Percentiles rank a stretch among this genome's conserved stretches.
phyloP scores from a whole-genome alignment of 2,113 vertebrate species.

The Hypanus sabinus region DNA sequence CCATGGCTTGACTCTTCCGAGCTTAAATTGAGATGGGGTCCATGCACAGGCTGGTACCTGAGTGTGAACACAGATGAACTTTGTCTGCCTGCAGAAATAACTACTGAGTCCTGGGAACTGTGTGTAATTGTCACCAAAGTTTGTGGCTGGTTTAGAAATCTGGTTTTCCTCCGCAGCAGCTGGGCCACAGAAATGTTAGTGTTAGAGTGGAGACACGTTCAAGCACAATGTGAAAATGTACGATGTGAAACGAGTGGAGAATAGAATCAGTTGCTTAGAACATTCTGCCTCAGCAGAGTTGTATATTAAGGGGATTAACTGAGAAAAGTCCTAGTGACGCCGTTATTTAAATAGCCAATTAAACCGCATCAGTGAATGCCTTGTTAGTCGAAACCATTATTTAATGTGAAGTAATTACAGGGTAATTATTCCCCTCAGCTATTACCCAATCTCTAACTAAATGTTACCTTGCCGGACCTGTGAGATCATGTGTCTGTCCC shows the following conservation, averaged over 20 bases:
- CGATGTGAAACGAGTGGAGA: background rate
- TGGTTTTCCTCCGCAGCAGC: background rate
- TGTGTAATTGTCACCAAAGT: background rate
- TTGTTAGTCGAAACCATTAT: conserved; percentile 29
- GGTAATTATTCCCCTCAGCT: conserved; percentile 32
- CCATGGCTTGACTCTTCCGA: background rate
- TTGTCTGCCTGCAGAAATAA: background rate
- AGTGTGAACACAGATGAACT: background rate
- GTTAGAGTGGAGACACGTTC: background rate
- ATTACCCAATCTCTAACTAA: conserved; percentile 3
- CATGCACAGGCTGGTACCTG: background rate
- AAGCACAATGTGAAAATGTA: background rate
- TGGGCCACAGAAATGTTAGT: background rate
- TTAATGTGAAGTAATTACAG: conserved; percentile 34
- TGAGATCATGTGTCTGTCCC: background rate
- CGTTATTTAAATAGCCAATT: conserved; percentile 27
- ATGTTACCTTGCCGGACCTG: conserved; percentile 19
- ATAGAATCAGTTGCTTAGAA: background rate
- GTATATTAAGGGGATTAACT: conserved; percentile 33
- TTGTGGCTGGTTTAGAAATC: background rate
- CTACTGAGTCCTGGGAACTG: background rate
- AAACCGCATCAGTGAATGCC: conserved; percentile 18
- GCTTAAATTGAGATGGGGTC: background rate
- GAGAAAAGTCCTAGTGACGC: background rate
- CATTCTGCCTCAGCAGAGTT: conserved; percentile 14